Base-by-base conservation (phyloP, 2,888 invertebrate species). In the Rambutsinella grinnellia region DNA sequence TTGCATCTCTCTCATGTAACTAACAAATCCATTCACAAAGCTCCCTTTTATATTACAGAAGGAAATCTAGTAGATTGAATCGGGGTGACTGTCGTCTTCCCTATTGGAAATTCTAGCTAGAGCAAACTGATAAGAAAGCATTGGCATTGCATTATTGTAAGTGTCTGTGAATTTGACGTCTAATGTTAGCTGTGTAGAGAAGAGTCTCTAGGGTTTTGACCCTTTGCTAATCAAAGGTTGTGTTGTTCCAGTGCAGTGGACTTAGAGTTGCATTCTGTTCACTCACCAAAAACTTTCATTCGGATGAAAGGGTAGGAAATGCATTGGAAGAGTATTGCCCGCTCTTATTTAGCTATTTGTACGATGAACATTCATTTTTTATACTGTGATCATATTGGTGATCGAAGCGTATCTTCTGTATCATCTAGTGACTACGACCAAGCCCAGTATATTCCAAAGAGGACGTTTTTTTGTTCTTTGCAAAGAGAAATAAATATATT, bases 171-270 rank as follows among this genome's bases (percentile, higher is more conserved):
- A 61, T 62, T 46, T 53, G 54, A 70, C 23, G 26, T 3, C 56
- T 26, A 57, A 66, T 44, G 54, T 54, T 17, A 57, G 54, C 54
- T 47, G 69, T 10, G 51, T 53, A 28, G 51, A 24, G 21, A 47
- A 46, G 47, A 61, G 76, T 76, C 76, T 69, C 76, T 46, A 56
- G 76, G 58, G 76, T 76, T 69, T 76, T 76, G 76, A 76, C 76
- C 76, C 76, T 69, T 63, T 44, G 63, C 76, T 76, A 76, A 76
- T 76, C 76, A 76, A 76, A 76, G 63, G 63, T 44, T 63, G 27
- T 61, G 19, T 49, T 17, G 36, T 36, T 13, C 36, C 36, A 8
- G 36, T 36, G 13, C 13, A 36, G 13, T 36, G 6, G 36, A 36
- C 6, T 13, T 36, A 5, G 36, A 36, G 36, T 13, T 36, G 36